A percentile compares a stretch with the other conserved stretches of the same genome.
Evolutionary conservation across 64 coral and sea anemone genomes (phyloP).

Genomic region (Actinia tenebrosa): DNA sequence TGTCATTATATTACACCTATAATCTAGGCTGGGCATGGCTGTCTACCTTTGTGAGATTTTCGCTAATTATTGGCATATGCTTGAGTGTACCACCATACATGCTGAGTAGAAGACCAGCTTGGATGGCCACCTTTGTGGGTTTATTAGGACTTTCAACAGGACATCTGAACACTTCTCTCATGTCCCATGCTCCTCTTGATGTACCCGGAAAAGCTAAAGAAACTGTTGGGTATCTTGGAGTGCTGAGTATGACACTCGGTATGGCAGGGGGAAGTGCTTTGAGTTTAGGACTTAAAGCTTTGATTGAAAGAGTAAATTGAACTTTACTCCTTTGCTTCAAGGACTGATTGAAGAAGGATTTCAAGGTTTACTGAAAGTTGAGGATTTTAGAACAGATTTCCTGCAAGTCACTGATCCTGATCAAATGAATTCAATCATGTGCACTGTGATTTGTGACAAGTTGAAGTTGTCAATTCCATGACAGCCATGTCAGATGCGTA

Average conservation of each 20-base stretch:
- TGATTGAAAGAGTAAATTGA: conserved; percentile 49
- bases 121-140: conserved; percentile 92
- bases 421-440: too few relatives aligned
- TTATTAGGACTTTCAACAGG: conserved; percentile 83
- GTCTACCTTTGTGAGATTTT: conserved; percentile 70
- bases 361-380: too few relatives aligned
- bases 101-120: conserved; percentile 68
- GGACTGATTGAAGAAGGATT: not conserved
- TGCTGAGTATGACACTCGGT: conserved; percentile 86
- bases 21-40: conserved; percentile 83
- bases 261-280: conserved; percentile 83
- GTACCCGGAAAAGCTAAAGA: conserved; percentile 81
- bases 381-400: too few relatives aligned
- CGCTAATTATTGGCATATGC: conserved; percentile 69
- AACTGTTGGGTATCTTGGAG: conserved; percentile 85
- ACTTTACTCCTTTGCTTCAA: not conserved
- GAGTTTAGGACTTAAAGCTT: conserved; percentile 67
- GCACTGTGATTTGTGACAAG: too few relatives aligned
- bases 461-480: too few relatives aligned
- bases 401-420: too few relatives aligned
- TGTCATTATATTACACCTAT: conserved; percentile 75
- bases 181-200: conserved; percentile 64
- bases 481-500: too few relatives aligned
- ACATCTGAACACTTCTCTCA: conserved; percentile 82
- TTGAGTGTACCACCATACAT: conserved; percentile 85